Evolutionary conservation across 2,888 invertebrate species (phyloP).

Genomic region (Dione juno): DNA sequence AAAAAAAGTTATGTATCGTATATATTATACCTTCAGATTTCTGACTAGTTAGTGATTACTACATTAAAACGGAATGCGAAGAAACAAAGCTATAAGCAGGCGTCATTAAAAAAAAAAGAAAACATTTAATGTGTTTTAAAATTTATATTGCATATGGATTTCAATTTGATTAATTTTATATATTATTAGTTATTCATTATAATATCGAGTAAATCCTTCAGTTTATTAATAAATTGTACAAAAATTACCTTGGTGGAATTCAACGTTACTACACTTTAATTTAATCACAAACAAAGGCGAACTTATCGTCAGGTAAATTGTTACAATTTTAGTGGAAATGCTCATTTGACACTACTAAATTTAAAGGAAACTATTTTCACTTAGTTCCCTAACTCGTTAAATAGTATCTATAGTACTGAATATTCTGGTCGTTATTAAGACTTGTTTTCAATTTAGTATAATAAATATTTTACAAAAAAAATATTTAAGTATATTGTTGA

Average conservation of each 20-base stretch:
- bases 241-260: neutral
- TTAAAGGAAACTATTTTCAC: neutral
- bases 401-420: neutral
- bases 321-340: neutral
- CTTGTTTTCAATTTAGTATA: neutral
- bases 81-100: too few relatives aligned
- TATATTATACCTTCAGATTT: too few relatives aligned
- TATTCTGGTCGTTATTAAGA: neutral
- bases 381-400: neutral
- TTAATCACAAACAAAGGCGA: neutral
- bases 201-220: neutral
- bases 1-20: too few relatives aligned
- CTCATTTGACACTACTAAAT: conserved; percentile 2
- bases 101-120: too few relatives aligned
- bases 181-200: neutral
- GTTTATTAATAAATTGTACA: neutral
- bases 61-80: too few relatives aligned
- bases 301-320: neutral
- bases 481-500: neutral
- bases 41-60: too few relatives aligned
- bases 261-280: neutral
- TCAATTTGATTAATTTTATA: neutral
- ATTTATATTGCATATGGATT: neutral
- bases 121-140: neutral
- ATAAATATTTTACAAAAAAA: neutral